phyloP scores from a whole-genome alignment of 2,797 vertebrate genomes.

The Stomatorhinus walkeri region DNA sequence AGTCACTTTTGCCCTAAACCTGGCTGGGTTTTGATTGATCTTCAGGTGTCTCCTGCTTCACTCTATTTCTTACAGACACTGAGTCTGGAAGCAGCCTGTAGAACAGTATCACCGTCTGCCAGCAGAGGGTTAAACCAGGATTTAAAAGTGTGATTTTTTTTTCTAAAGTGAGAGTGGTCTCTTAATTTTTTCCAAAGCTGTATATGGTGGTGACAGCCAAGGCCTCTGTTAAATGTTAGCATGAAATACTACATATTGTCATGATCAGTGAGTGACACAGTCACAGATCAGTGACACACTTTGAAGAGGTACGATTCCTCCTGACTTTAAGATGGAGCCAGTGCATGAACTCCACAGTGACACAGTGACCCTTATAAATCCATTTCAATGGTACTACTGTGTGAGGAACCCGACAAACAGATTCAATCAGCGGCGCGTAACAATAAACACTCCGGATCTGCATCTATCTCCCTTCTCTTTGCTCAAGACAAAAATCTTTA shows the following conservation, averaged over 20 bases:
- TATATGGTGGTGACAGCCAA: background rate
- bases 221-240: background rate
- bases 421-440: no score
- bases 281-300: background rate
- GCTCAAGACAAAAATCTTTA: background rate
- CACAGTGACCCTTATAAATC: slow-evolving; percentile 4
- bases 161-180: background rate
- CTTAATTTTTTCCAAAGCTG: background rate
- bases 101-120: background rate
- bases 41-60: background rate
- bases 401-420: background rate
- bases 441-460: background rate
- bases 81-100: background rate
- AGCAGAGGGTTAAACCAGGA: background rate
- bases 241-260: background rate
- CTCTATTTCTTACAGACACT: background rate
- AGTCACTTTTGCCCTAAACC: background rate
- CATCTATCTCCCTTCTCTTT: background rate
- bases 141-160: background rate
- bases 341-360: background rate
- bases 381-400: background rate
- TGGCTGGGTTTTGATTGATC: background rate
- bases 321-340: background rate
- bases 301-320: background rate
- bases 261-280: background rate